Conservation (phyloP, 2,797 vertebrate genomes). For the Distichodus sexfasciatus region DNA sequence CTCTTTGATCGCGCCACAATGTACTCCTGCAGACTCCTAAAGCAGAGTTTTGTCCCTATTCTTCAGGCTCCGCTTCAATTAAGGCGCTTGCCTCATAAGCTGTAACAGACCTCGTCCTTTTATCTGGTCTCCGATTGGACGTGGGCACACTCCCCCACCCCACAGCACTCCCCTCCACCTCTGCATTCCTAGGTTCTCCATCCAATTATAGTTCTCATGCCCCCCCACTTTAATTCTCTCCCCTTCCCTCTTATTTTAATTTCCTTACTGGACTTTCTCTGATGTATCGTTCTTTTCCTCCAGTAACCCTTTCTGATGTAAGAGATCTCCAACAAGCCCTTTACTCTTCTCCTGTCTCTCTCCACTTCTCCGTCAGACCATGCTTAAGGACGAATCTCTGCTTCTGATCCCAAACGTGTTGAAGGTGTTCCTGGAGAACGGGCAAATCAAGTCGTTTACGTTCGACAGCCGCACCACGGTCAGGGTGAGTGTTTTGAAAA, state of each 20-base stretch:
- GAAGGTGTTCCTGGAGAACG: constrained; percentile 99
- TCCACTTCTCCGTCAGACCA: constrained; percentile 68
- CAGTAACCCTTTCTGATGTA: constrained; percentile 14
- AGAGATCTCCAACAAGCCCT: not conserved
- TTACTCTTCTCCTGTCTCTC: constrained; percentile 23
- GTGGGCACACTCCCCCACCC: constrained; percentile 12
- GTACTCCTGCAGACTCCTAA: constrained; percentile 33
- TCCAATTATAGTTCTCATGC: constrained; percentile 37
- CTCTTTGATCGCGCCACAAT: constrained; percentile 59
- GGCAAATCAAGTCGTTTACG: constrained; percentile 98
- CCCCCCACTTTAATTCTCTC: constrained; percentile 32
- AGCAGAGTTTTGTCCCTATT: constrained; percentile 37
- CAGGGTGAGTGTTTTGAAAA: constrained; percentile 76
- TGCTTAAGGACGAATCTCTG: constrained; percentile 98
- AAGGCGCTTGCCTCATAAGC: constrained; percentile 16
- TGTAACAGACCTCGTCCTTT: constrained; percentile 24
- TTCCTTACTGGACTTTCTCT: constrained; percentile 32
- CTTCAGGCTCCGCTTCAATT: constrained; percentile 30
- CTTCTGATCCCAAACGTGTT: constrained; percentile 97
- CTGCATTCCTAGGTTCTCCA: constrained; percentile 33
- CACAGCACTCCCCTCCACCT: not conserved
- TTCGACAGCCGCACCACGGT: constrained; percentile 98
- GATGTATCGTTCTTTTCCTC: constrained; percentile 48
- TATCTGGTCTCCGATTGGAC: constrained; percentile 26
- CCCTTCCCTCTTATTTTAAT: constrained; percentile 29